Conservation (phyloP, 2,888 invertebrate species). For the Invenusta paracnida region DNA sequence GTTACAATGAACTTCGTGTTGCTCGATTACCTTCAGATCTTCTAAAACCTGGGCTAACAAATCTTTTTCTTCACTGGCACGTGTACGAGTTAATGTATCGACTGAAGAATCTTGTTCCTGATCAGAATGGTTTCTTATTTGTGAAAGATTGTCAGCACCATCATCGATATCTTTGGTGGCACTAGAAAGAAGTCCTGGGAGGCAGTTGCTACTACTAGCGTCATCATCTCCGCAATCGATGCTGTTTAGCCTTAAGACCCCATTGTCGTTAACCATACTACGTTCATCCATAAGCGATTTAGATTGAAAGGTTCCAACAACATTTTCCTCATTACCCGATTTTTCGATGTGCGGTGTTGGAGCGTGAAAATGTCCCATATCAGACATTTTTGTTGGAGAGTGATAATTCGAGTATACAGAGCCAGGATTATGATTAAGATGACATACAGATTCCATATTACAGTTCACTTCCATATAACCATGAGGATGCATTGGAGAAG, state of each 20-base stretch:
- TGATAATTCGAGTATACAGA: constrained; percentile 3
- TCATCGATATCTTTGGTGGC: background rate
- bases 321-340: background rate
- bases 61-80: constrained; percentile 19
- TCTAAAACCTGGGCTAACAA: constrained; percentile 35
- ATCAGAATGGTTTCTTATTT: too few relatives aligned
- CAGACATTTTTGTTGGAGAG: background rate
- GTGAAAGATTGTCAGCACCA: background rate
- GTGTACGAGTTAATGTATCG: background rate
- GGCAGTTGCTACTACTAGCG: background rate
- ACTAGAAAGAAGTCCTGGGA: background rate
- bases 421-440: background rate
- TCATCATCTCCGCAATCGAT: background rate
- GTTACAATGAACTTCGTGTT: constrained; percentile 36
- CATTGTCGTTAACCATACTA: background rate
- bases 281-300: background rate
- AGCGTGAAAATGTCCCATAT: background rate
- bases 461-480: background rate
- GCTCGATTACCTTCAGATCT: constrained; percentile 37
- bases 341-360: background rate
- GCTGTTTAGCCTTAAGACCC: background rate
- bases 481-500: background rate
- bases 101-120: background rate
- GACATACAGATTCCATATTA: background rate
- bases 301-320: background rate